Percentiles rank a stretch among this genome's conserved stretches.
phyloP scores from a whole-genome alignment of 2,113 vertebrate genomes.

The Thermophis baileyi region DNA sequence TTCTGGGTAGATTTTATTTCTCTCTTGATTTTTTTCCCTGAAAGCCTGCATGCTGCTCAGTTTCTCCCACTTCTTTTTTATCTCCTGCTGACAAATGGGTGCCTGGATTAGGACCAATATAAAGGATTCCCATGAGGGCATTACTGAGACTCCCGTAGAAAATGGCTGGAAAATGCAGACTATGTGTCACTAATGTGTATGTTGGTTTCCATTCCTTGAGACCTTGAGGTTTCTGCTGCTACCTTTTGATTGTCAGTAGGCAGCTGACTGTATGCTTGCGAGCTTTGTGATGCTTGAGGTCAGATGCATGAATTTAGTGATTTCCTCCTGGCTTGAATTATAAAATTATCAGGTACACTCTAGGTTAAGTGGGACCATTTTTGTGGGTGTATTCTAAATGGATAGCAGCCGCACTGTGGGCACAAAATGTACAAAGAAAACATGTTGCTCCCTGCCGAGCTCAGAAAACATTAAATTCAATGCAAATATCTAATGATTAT shows the following conservation, averaged over 20 bases:
- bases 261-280: background rate
- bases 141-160: background rate
- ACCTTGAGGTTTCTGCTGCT: background rate
- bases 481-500: background rate
- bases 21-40: background rate
- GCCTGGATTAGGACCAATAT: background rate
- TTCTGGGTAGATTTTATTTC: conserved; percentile 8
- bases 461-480: background rate
- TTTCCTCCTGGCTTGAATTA: background rate
- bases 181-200: background rate
- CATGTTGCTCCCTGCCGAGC: background rate
- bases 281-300: background rate
- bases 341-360: background rate
- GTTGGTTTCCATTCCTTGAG: background rate
- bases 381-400: background rate
- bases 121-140: background rate
- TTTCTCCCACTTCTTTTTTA: conserved; percentile 23
- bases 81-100: background rate
- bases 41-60: background rate
- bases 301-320: background rate
- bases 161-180: background rate
- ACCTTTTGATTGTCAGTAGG: background rate
- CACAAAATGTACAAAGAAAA: conserved; percentile 4
- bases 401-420: conserved; percentile 9
- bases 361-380: background rate